phyloP scores from a whole-genome alignment of 2,113 vertebrate genomes.

The Lucifuga dentata region DNA sequence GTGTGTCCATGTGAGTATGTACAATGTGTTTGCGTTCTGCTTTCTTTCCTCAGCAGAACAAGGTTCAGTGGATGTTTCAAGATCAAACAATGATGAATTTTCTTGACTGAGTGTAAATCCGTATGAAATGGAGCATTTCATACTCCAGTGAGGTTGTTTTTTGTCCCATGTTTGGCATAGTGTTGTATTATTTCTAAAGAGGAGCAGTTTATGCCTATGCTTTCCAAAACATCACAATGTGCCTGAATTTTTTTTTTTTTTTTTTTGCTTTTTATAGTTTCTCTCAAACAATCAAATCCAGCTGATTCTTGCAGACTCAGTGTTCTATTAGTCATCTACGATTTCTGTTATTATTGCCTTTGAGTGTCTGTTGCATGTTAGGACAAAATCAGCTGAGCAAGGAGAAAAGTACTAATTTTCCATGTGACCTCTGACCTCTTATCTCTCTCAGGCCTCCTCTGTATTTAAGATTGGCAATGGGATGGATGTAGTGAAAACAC shows the following conservation, averaged over 20 bases:
- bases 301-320: conserved; percentile 24
- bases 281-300: conserved; percentile 46
- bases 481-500: conserved; percentile 33
- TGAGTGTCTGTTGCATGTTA: conserved; percentile 37
- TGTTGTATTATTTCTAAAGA: conserved; percentile 50
- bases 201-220: conserved; percentile 63
- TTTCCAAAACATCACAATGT: conserved; percentile 82
- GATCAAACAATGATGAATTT: conserved; percentile 38
- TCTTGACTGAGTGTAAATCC: no score
- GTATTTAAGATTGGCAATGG: conserved; percentile 14
- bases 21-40: conserved; percentile 23
- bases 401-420: conserved; percentile 33
- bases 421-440: conserved; percentile 50
- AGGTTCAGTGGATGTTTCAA: conserved; percentile 52
- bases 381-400: conserved; percentile 49
- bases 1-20: conserved; percentile 4
- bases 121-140: no score
- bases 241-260: conserved; percentile 74
- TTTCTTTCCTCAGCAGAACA: conserved; percentile 55
- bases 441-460: conserved; percentile 55
- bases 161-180: conserved; percentile 44
- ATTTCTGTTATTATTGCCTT: conserved; percentile 18
- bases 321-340: conserved; percentile 21
- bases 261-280: conserved; percentile 39
- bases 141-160: conserved; percentile 6